phyloP scores from a whole-genome alignment of 2,113 vertebrate genomes.

The Myrmecophaga tridactyla region DNA sequence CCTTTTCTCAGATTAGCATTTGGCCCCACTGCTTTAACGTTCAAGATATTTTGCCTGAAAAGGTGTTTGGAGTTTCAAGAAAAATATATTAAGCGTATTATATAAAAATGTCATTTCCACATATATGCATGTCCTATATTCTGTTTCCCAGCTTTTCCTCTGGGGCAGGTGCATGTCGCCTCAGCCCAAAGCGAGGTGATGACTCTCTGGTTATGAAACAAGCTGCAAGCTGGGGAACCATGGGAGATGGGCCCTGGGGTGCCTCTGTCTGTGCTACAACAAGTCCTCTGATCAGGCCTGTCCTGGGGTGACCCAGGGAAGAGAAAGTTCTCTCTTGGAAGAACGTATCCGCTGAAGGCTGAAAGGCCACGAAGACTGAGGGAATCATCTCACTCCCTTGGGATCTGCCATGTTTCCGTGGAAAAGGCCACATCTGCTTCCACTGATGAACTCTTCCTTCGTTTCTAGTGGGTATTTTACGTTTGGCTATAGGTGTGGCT shows the following conservation, averaged over 20 bases:
- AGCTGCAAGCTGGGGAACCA: not conserved
- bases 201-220: not conserved
- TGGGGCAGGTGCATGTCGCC: too few species aligned
- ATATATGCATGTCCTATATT: too few species aligned
- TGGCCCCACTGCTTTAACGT: not conserved
- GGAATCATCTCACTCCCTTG: not conserved
- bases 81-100: not conserved
- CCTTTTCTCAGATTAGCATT: not conserved
- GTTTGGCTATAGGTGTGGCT: not conserved
- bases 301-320: not conserved
- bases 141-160: not conserved
- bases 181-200: fast-evolving
- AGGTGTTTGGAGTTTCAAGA: not conserved
- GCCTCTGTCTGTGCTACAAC: not conserved
- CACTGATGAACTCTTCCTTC: not conserved
- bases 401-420: not conserved
- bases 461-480: not conserved
- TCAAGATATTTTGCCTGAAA: not conserved
- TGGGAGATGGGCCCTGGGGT: fast-evolving
- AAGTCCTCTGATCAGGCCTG: not conserved
- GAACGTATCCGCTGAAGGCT: not conserved
- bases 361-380: not conserved
- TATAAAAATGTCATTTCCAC: not conserved
- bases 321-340: not conserved
- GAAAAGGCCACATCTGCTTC: not conserved